Conservation (phyloP, 2,113 vertebrate genomes). For the Ceyx cyanopectus region DNA sequence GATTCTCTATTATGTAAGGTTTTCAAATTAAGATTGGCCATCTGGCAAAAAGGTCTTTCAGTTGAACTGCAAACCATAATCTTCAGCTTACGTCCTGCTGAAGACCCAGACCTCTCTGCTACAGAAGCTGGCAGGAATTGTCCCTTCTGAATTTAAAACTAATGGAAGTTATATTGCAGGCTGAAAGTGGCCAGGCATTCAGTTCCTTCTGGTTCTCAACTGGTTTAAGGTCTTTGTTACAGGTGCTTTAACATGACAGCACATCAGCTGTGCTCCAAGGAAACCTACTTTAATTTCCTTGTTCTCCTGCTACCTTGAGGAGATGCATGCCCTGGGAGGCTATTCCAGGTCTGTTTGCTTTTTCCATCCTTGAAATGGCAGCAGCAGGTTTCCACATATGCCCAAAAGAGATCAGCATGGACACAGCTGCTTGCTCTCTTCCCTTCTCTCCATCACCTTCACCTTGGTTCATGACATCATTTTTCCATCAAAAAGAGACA, state of each 20-base stretch:
- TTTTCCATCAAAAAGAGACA: not conserved
- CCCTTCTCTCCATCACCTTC: not conserved
- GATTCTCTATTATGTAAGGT: not conserved
- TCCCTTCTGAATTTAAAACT: not conserved
- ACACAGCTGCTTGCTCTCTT: not conserved
- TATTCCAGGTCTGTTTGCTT: not conserved
- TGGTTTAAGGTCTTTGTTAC: not conserved
- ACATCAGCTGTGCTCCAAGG: not conserved
- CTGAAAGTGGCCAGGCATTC: not conserved
- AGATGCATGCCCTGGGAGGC: accelerated
- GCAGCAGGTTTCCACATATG: not conserved
- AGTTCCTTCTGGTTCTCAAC: not conserved
- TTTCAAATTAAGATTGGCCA: not conserved
- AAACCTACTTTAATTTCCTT: not conserved
- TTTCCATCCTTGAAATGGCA: not conserved
- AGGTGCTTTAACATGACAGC: not conserved
- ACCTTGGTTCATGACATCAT: not conserved
- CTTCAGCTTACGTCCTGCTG: not conserved
- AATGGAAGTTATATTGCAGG: not conserved
- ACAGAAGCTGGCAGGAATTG: not conserved
- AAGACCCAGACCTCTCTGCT: conserved; percentile 10
- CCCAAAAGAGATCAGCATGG: not conserved
- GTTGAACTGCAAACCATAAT: not conserved
- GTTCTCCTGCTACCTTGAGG: not conserved
- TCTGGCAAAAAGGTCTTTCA: not conserved